phyloP scores from a whole-genome alignment of 2,797 vertebrate genomes.

The Antennarius maculatus region DNA sequence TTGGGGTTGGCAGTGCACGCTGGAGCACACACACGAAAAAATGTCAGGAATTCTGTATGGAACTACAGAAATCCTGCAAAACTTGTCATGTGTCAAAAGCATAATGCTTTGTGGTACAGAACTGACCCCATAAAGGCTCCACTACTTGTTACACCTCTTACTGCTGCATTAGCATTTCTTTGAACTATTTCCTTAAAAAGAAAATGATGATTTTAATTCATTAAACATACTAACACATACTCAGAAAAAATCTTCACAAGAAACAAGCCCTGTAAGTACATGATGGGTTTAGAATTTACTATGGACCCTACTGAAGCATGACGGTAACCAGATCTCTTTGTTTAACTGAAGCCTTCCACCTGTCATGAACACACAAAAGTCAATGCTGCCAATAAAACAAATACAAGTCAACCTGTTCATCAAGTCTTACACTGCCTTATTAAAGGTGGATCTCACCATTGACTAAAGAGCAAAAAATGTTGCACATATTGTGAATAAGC shows the following conservation, averaged over 20 bases:
- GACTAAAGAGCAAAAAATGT: slow-evolving; percentile 9
- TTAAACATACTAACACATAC: not conserved
- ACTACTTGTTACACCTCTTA: slow-evolving; percentile 1
- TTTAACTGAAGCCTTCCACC: slow-evolving; percentile 47
- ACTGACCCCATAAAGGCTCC: slow-evolving; percentile 7
- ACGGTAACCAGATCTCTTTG: slow-evolving; percentile 36
- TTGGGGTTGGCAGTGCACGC: slow-evolving; percentile 51
- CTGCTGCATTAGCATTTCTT: slow-evolving; percentile 1
- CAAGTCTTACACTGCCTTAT: slow-evolving; percentile 12
- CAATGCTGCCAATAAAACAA: slow-evolving; percentile 51
- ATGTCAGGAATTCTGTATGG: slow-evolving; percentile 76
- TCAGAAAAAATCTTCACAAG: slow-evolving; percentile 11
- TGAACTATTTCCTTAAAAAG: not conserved
- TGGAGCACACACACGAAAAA: slow-evolving; percentile 57
- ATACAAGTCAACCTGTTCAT: slow-evolving; percentile 44
- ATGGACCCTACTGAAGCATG: slow-evolving; percentile 45
- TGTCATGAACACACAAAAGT: slow-evolving; percentile 53
- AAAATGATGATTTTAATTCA: not conserved
- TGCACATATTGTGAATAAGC: slow-evolving; percentile 1
- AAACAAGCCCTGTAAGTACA: slow-evolving; percentile 35
- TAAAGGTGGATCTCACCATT: not conserved
- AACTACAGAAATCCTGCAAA: slow-evolving; percentile 61
- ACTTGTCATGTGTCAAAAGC: slow-evolving; percentile 75
- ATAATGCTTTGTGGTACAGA: slow-evolving; percentile 55
- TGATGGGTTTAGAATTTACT: slow-evolving; percentile 40